Evolutionary conservation across 2,888 invertebrate genomes (phyloP).

Genomic region (Thymelicus lineola): DNA sequence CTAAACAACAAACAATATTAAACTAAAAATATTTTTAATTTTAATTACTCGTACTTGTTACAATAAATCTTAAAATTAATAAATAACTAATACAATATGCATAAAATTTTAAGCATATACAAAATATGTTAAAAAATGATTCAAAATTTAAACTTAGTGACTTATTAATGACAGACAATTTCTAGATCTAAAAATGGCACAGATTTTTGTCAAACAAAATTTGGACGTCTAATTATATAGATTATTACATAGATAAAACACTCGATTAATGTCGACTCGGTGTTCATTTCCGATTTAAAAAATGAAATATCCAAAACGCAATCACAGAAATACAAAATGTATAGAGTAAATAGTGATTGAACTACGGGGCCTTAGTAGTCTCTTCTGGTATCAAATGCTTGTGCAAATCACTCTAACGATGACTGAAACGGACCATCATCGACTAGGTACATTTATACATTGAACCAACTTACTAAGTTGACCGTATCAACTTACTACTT

Average conservation of each 20-base stretch:
- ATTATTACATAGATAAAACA: background rate
- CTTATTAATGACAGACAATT: slow-evolving; percentile 12
- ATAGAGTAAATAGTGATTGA: background rate
- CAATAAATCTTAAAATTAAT: slow-evolving; percentile 7
- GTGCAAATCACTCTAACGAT: too few species aligned
- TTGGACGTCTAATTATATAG: slow-evolving; percentile 31
- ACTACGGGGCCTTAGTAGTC: background rate
- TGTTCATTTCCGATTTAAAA: background rate
- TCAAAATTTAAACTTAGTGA: slow-evolving; percentile 24
- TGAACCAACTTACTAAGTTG: background rate
- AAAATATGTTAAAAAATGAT: slow-evolving; percentile 23
- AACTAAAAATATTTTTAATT: slow-evolving; percentile 2
- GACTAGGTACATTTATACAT: background rate
- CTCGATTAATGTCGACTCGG: background rate
- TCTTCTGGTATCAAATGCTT: too few species aligned
- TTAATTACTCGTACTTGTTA: background rate
- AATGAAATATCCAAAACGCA: background rate
- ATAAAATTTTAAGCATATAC: slow-evolving; percentile 20
- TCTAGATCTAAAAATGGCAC: slow-evolving; percentile 28
- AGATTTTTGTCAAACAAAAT: slow-evolving; percentile 27
- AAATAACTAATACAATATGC: slow-evolving; percentile 11
- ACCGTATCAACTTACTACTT: background rate
- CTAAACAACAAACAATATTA: slow-evolving; percentile 7
- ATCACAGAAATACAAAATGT: background rate
- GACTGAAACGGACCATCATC: background rate